Conservation (phyloP, 2,113 vertebrate genomes). For the Origma solitaria region DNA sequence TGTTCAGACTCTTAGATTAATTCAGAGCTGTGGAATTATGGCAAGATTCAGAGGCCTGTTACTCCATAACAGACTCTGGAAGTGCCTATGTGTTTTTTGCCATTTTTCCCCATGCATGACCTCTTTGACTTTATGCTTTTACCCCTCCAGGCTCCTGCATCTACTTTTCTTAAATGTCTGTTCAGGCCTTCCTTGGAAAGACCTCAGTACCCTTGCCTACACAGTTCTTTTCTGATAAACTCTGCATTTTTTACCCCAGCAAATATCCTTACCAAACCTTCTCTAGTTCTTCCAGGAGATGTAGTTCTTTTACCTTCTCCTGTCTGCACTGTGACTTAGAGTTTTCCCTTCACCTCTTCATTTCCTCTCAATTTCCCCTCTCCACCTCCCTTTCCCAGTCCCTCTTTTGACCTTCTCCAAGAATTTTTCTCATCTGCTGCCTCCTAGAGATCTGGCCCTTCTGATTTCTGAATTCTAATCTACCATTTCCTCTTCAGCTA, state of each 20-base stretch:
- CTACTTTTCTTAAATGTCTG: neutral
- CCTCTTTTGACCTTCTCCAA: neutral
- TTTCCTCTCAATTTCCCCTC: neutral
- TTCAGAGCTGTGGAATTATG: neutral
- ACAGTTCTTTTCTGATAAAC: neutral
- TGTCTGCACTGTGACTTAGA: neutral
- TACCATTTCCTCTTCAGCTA: neutral
- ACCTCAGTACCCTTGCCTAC: neutral
- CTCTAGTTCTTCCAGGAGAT: neutral
- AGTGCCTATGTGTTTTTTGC: neutral
- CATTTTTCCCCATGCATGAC: rapidly evolving
- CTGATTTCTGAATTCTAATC: neutral
- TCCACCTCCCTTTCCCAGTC: neutral
- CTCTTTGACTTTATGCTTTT: neutral
- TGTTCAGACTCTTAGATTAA: neutral
- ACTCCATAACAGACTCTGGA: neutral
- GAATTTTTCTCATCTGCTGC: neutral
- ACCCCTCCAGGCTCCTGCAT: neutral
- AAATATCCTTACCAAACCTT: neutral
- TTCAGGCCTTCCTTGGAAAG: neutral
- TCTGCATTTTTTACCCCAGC: neutral
- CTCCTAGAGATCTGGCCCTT: neutral
- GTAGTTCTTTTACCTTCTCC: neutral
- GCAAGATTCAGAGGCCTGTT: neutral
- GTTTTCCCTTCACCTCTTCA: neutral